Conservation (phyloP, 2,797 vertebrate genomes). For the Molossus alvarezi region DNA sequence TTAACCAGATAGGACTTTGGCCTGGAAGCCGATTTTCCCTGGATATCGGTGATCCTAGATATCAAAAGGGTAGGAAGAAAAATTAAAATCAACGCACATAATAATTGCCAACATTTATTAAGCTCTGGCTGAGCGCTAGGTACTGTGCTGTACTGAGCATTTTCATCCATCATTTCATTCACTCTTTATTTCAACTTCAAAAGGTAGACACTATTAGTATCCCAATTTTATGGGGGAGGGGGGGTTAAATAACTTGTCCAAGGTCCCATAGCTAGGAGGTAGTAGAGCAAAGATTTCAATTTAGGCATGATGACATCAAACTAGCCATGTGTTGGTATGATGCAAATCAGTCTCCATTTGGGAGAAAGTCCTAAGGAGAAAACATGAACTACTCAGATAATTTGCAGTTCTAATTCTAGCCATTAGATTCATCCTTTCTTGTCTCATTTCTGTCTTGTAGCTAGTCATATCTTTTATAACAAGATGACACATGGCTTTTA, state of each 20-base stretch:
- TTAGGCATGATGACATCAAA: neutral
- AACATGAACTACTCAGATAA: neutral
- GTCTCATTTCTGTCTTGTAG: constrained; percentile 29
- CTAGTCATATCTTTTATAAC: constrained; percentile 33
- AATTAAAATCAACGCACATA: constrained; percentile 10
- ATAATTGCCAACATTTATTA: neutral
- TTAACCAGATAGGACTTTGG: neutral
- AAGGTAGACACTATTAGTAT: neutral
- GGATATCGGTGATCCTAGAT: neutral
- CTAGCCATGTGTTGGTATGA: neutral
- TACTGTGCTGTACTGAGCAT: neutral
- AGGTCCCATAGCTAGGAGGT: neutral
- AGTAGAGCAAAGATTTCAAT: neutral
- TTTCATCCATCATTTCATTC: neutral
- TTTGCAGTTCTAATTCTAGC: constrained; percentile 28
- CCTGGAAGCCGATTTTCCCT: constrained; percentile 17
- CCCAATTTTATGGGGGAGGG: no score
- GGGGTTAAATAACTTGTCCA: neutral
- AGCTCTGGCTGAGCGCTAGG: neutral
- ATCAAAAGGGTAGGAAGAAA: constrained; percentile 29
- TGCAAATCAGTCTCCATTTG: neutral
- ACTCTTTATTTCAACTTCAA: constrained; percentile 30
- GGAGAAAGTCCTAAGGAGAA: constrained; percentile 5
- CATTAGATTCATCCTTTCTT: neutral
- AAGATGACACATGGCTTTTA: constrained; percentile 22